phyloP scores from a whole-genome alignment of 2,113 vertebrate genomes.

The Perca fluviatilis region DNA sequence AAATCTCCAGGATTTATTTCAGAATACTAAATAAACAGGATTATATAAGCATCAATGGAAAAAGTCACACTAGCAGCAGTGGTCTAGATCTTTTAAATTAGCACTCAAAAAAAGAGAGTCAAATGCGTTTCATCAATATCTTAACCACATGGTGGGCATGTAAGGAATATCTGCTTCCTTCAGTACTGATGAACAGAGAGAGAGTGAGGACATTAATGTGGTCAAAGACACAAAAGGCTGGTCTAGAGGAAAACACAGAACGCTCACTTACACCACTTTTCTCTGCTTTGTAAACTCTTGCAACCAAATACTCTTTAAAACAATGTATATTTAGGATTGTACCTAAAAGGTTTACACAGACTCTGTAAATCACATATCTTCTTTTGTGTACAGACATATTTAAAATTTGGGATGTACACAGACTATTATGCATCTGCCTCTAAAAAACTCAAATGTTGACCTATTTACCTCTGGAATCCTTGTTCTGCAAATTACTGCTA shows the following conservation, averaged over 20 bases:
- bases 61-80: neutral
- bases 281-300: no score
- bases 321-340: neutral
- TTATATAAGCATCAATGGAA: neutral
- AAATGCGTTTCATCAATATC: neutral
- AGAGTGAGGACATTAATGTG: neutral
- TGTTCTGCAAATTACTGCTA: conserved; percentile 5
- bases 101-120: neutral
- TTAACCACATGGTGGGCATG: neutral
- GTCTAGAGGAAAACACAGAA: neutral
- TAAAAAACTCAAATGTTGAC: neutral
- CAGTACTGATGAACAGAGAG: neutral
- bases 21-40: neutral
- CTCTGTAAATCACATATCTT: neutral
- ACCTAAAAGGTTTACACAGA: neutral
- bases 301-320: neutral
- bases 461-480: conserved; percentile 17
- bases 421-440: neutral
- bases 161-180: neutral
- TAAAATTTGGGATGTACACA: neutral
- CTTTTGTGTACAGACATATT: neutral
- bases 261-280: no score
- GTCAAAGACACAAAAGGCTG: neutral
- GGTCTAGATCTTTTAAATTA: neutral
- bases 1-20: neutral